Base-by-base conservation (phyloP, 2,888 invertebrate species). In the Troilus luridus region DNA sequence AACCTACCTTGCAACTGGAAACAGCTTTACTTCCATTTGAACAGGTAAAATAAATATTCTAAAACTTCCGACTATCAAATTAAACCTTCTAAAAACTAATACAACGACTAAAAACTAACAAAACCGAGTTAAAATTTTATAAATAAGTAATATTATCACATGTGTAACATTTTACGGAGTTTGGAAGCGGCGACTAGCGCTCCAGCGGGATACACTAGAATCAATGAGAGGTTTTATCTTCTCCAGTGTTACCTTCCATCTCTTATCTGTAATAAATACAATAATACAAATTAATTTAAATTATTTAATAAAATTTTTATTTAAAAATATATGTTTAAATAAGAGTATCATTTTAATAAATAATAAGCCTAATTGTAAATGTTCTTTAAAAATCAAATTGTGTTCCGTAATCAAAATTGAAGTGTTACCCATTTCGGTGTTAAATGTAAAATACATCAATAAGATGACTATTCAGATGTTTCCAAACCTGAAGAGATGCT, bases 141-240 rank as follows among this genome's bases (percentile, higher is more conserved):
- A 85, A 85, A 85, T 85, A 56, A 58, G 85, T n/a, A 85, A 56
- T 56, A 10, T 85, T 90, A 67, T 90, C 90, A 90, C 90, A 90
- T 90, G 88, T 90, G 90, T 81, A 56, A 81, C 90, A 90, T 90
- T 85, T 77, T 90, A 41, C 60, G 90, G 81, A 67, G 77, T 81
- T 85, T 85, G 60, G 85, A 81, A 24, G 67, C 41, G 77, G 72
- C 85, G 17, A 90, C 90, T 90, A 90, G 90, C 90, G 90, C 90
- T 90, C 27, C 88, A 60, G 88, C 85, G 85, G 85, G 56, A 85
- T 85, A 85, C 85, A 85, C n/a, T 58, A 27, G 56, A 85, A 85
- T 58, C 56, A 85, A 41, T 54, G 85, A 85, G 85, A 85, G 85
- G 85, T 85, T 85, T 85, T 85, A 85, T 85, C 85, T 41, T 85